Conservation (phyloP, 1,140 invertebrate species). For the Spodoptera litura region DNA sequence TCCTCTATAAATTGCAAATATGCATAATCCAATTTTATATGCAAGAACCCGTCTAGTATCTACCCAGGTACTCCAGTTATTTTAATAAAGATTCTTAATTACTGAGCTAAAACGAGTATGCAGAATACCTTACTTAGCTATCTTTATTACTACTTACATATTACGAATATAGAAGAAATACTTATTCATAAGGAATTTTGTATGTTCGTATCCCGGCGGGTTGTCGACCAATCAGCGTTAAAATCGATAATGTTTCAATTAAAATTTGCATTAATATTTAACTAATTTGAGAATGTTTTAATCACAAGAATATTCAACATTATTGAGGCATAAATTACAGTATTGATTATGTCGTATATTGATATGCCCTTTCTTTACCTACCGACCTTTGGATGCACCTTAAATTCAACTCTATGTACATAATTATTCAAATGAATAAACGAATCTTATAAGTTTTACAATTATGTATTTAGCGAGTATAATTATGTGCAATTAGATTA, state of each 20-base stretch:
- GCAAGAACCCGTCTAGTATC: not conserved
- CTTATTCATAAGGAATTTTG: constrained; percentile 3
- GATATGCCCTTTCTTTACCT: constrained; percentile 17
- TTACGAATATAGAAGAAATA: constrained; percentile 11
- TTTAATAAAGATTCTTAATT: constrained; percentile 25
- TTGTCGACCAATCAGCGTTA: constrained; percentile 18
- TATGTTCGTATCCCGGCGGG: constrained; percentile 17
- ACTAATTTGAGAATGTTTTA: constrained; percentile 36
- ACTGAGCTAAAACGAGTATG: constrained; percentile 12
- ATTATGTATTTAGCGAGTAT: not conserved
- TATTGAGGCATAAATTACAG: constrained; percentile 27
- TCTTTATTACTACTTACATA: not conserved
- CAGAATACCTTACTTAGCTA: constrained; percentile 12
- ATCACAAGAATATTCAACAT: constrained; percentile 17
- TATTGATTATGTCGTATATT: constrained; percentile 10
- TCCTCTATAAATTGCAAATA: constrained; percentile 2
- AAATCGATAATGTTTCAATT: constrained; percentile 37
- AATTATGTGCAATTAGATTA: not conserved
- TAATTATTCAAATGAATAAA: constrained; percentile 19
- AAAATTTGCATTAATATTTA: constrained; percentile 46
- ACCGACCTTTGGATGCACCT: not conserved
- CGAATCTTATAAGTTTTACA: not conserved
- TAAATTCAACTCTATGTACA: not conserved
- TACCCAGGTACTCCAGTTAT: not conserved
- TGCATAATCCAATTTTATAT: not conserved